phyloP scores from a whole-genome alignment of 2,797 vertebrate genomes.

The Enteromius argenteus region DNA sequence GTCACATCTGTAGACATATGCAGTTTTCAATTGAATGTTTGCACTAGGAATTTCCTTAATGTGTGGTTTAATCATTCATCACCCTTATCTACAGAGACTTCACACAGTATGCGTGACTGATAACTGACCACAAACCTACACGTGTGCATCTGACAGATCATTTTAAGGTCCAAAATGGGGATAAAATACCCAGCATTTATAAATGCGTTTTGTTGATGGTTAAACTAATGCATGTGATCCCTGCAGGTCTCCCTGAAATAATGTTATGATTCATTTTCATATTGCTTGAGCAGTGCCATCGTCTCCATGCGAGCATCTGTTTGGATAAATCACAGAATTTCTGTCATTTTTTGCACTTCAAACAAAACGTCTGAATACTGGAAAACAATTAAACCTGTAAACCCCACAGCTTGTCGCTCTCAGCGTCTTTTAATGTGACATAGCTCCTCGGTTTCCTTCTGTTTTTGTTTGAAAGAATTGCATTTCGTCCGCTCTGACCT shows the following conservation, averaged over 20 bases:
- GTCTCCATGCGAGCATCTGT: slow-evolving; percentile 17
- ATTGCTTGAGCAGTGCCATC: not conserved
- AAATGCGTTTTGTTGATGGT: not conserved
- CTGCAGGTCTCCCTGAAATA: not conserved
- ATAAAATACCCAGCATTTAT: not conserved
- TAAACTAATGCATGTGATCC: not conserved
- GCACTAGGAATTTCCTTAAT: slow-evolving; percentile 3
- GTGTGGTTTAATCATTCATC: not conserved
- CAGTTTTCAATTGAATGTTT: not conserved
- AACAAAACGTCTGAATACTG: slow-evolving; percentile 1
- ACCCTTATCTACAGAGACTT: not conserved
- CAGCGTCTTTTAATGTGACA: slow-evolving; percentile 4
- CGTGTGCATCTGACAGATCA: not conserved
- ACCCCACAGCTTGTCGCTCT: not conserved
- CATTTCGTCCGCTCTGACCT: slow-evolving; percentile 11
- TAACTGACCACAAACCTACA: too few relatives aligned
- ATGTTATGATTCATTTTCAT: not conserved
- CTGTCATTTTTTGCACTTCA: not conserved
- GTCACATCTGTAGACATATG: slow-evolving; percentile 4
- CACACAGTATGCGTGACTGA: not conserved
- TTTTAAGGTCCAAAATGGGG: not conserved
- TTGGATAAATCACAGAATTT: slow-evolving; percentile 15
- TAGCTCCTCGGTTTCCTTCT: not conserved
- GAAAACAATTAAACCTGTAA: slow-evolving; percentile 3
- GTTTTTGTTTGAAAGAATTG: slow-evolving; percentile 32